Evolutionary conservation across 2,113 vertebrate species (phyloP).

Genomic region (Gymnocephalus cernua): DNA sequence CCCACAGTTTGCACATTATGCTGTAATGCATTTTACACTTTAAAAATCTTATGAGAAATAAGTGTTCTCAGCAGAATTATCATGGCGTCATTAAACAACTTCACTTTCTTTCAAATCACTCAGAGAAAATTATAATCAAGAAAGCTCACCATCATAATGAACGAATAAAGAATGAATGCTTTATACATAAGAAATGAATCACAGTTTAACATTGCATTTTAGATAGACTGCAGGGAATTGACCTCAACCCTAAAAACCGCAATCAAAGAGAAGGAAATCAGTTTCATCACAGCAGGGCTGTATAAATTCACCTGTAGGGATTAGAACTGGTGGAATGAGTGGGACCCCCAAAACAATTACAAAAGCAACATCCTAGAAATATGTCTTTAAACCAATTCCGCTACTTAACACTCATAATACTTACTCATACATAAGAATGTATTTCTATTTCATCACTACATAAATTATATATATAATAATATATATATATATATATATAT

Average conservation of each 20-base stretch:
- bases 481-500: too few relatives aligned
- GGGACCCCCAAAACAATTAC: neutral
- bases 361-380: conserved; percentile 5
- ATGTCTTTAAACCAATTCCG: neutral
- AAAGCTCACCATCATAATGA: conserved; percentile 14
- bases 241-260: conserved; percentile 28
- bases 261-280: conserved; percentile 1
- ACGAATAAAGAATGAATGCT: conserved; percentile 16
- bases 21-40: neutral
- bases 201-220: conserved; percentile 35
- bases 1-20: neutral
- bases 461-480: too few relatives aligned
- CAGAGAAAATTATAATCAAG: neutral
- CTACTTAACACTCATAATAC: neutral
- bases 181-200: conserved; percentile 39
- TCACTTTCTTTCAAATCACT: conserved; percentile 1
- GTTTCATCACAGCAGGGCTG: conserved; percentile 2
- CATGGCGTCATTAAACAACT: neutral
- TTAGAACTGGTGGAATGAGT: neutral
- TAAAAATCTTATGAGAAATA: neutral
- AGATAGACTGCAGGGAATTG: conserved; percentile 24
- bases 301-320: neutral
- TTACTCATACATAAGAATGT: neutral
- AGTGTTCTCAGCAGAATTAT: neutral
- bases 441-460: neutral